Evolutionary conservation across 2,113 vertebrate species (phyloP), one percentile per base, ranked within the genome.

Genomic region (Callipepla squamata): DNA sequence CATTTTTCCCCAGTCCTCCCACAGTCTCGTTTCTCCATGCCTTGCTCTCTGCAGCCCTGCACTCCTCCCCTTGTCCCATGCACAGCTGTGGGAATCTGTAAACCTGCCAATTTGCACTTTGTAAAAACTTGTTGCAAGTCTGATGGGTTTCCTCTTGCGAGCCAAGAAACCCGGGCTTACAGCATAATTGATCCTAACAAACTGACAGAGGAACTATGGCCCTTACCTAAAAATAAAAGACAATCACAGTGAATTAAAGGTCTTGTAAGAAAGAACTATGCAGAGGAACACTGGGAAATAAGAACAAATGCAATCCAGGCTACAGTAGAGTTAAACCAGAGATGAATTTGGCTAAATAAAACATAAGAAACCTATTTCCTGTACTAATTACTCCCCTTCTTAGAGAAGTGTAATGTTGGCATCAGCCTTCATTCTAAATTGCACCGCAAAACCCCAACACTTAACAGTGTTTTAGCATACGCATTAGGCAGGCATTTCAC

Each of bases 351-450:
- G 40, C 76, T 85, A 89, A 94, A 91, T 96, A 94, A 95, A 94
- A 93, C 85, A 95, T 90, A 90, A 94, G 96, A 95, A 96, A 95
- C 69, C 73, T 80, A 93, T 95, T 96, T 96, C 95, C 95, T 95
- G 57, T 65, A 91, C 87, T 95, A 95, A 96, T 95, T 95, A 91
- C 73, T 80, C 82, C 1, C 10, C 73, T 88, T 75, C 69, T 93
- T 87, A 87, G 57, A 88, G 87, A 85, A 96, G 87, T 34, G 55
- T 77, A 85, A 87, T 75, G 40, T 78, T 94, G 93, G 81, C 89
- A 93, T 90, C 87, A 78, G 48, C 51, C 82, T 87, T 94, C 96
- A 78, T 62, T 81, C 48, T 90, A 78, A 90, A 94, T 72, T 93
- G 76, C 12, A 65, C 76, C 82, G 57, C 82, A 96, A 94, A 95